These are phyloP conservation scores for Zaprionus bogoriensis DNA, from an alignment of 2,888 invertebrate species.

Conservation along the genomic window DNA sequence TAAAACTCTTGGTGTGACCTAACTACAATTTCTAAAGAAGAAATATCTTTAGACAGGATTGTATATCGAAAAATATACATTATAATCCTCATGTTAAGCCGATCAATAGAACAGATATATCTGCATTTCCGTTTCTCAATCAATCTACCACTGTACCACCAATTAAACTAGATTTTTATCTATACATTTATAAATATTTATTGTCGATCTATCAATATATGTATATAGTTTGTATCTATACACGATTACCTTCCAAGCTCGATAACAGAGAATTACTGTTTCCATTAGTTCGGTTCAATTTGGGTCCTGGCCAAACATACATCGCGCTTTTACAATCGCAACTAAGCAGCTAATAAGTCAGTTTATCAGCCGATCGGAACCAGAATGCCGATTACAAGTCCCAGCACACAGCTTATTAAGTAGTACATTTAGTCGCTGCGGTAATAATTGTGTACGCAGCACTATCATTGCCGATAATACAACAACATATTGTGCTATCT, in stretches of 20 bases:
- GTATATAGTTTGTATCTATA: too few species aligned
- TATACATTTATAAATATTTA: not conserved
- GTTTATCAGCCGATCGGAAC: constrained; percentile 32
- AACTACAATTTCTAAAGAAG: too few species aligned
- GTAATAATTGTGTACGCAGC: constrained; percentile 67
- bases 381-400: constrained; percentile 48
- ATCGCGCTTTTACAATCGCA: constrained; percentile 18
- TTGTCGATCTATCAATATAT: too few species aligned
- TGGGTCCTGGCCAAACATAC: not conserved
- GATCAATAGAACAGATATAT: too few species aligned
- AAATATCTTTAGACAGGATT: too few species aligned
- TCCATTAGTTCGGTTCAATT: not conserved
- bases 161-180: too few species aligned
- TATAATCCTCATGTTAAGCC: too few species aligned
- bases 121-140: too few species aligned
- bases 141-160: too few species aligned
- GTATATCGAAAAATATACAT: too few species aligned
- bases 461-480: constrained; percentile 59
- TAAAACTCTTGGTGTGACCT: too few species aligned
- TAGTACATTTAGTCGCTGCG: constrained; percentile 44
- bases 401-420: constrained; percentile 14
- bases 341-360: constrained; percentile 22
- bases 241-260: not conserved
- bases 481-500: constrained; percentile 48
- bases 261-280: constrained; percentile 1